Evolutionary conservation across 2,113 vertebrate species (phyloP).

Genomic region (Tetrax tetrax): DNA sequence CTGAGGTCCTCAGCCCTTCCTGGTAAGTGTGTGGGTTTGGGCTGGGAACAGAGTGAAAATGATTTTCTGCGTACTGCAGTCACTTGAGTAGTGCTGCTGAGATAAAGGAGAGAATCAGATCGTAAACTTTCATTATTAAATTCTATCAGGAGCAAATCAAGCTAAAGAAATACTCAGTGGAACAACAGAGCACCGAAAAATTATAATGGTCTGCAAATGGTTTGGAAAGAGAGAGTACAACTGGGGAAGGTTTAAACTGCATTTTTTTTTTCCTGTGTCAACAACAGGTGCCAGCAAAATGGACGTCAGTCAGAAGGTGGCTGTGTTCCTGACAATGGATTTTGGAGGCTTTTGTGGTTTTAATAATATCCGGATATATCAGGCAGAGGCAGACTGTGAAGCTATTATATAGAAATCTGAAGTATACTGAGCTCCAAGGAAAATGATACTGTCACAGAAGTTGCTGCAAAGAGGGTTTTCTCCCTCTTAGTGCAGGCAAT

Average conservation of each 20-base stretch:
- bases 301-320: not conserved
- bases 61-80: not conserved
- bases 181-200: not conserved
- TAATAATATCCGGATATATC: not conserved
- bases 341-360: not conserved
- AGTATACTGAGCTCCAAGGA: not conserved
- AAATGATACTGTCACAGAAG: not conserved
- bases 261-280: not conserved
- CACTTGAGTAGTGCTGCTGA: not conserved
- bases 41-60: not conserved
- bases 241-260: not conserved
- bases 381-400: not conserved
- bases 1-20: not conserved
- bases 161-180: not conserved
- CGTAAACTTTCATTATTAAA: not conserved
- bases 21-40: not conserved
- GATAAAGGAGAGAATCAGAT: not conserved
- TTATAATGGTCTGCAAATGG: rapidly evolving
- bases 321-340: not conserved
- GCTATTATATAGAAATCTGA: not conserved
- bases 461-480: not conserved
- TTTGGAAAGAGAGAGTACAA: not conserved
- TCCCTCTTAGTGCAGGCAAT: not conserved
- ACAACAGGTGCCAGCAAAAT: not conserved
- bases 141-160: not conserved